These are phyloP conservation scores for Steinernema carpocapsae DNA, from an alignment of 2,888 invertebrate genomes.

Conservation along the genomic window DNA sequence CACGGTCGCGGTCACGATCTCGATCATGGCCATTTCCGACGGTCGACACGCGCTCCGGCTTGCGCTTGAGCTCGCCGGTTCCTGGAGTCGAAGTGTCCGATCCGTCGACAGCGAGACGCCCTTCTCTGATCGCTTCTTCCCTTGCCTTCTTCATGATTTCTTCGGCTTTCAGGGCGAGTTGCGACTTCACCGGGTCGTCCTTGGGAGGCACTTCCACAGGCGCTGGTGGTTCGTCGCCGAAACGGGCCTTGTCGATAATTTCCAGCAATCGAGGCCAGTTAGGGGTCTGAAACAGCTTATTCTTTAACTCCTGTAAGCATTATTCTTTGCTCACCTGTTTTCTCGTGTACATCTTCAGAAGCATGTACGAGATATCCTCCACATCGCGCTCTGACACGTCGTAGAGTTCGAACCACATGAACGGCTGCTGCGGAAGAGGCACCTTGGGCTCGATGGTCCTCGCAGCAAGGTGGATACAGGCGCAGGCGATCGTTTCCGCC, in stretches of 20 bases:
- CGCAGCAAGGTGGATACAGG: conserved; percentile 95
- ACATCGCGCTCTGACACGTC: conserved; percentile 63
- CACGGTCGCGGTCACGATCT: neutral
- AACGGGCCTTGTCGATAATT: conserved; percentile 7
- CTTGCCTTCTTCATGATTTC: conserved; percentile 31
- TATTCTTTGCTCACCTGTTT: conserved; percentile 54
- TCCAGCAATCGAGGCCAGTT: conserved; percentile 46
- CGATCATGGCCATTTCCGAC: neutral
- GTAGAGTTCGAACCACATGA: conserved; percentile 66
- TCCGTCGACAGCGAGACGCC: conserved; percentile 32
- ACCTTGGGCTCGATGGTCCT: conserved; percentile 71
- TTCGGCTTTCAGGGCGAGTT: conserved; percentile 44
- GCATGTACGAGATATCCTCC: conserved; percentile 53
- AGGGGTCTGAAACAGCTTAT: conserved; percentile 35
- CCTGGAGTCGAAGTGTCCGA: neutral
- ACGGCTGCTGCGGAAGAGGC: conserved; percentile 58
- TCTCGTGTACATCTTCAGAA: conserved; percentile 57
- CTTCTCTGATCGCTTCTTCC: conserved; percentile 44
- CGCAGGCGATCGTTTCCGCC: conserved; percentile 96
- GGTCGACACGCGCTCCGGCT: neutral
- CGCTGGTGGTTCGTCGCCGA: conserved; percentile 45
- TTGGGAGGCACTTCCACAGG: conserved; percentile 34
- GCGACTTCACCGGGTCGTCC: conserved; percentile 35
- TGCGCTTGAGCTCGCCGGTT: neutral
- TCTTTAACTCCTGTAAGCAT: neutral